These are phyloP conservation scores for Paratrypauchen microcephalus DNA, from an alignment of 2,797 vertebrate species.

Conservation along the genomic window DNA sequence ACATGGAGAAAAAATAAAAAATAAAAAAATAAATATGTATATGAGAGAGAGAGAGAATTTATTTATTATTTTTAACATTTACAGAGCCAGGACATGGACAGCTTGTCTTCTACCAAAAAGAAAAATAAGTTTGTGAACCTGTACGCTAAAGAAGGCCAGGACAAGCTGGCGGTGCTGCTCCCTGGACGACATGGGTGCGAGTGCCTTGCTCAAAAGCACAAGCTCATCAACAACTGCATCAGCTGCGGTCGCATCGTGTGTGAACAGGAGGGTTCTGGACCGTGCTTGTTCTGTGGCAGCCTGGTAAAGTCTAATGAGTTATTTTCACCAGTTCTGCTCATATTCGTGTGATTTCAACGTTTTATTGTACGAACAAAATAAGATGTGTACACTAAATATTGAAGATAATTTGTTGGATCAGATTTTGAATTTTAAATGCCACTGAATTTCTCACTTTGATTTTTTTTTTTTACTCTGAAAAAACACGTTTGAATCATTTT, in stretches of 20 bases:
- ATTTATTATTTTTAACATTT: too few species aligned
- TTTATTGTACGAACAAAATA: background rate
- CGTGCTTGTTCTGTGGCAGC: slow-evolving; percentile 91
- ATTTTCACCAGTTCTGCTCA: background rate
- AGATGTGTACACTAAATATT: too few species aligned
- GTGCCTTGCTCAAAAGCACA: slow-evolving; percentile 95
- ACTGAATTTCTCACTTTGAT: too few species aligned
- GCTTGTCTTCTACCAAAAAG: slow-evolving; percentile 81
- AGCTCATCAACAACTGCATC: slow-evolving; percentile 94
- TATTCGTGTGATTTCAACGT: background rate
- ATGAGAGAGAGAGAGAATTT: too few species aligned
- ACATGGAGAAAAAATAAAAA: too few species aligned
- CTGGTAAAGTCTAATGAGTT: slow-evolving; percentile 75
- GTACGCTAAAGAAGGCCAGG: slow-evolving; percentile 91
- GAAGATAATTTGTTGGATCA: too few species aligned
- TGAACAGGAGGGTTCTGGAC: slow-evolving; percentile 94
- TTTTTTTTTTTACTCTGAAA: too few species aligned
- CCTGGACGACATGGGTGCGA: slow-evolving; percentile 90
- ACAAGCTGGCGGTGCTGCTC: slow-evolving; percentile 85
- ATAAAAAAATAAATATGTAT: too few species aligned
- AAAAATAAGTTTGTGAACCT: slow-evolving; percentile 90
- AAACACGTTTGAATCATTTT: too few species aligned
- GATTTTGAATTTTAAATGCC: too few species aligned
- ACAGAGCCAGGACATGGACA: slow-evolving; percentile 83
- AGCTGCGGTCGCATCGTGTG: slow-evolving; percentile 94